Percentiles rank a stretch among this genome's conserved stretches.
Conservation (phyloP, 2,797 vertebrate genomes). For the Manis crassicaudata region DNA sequence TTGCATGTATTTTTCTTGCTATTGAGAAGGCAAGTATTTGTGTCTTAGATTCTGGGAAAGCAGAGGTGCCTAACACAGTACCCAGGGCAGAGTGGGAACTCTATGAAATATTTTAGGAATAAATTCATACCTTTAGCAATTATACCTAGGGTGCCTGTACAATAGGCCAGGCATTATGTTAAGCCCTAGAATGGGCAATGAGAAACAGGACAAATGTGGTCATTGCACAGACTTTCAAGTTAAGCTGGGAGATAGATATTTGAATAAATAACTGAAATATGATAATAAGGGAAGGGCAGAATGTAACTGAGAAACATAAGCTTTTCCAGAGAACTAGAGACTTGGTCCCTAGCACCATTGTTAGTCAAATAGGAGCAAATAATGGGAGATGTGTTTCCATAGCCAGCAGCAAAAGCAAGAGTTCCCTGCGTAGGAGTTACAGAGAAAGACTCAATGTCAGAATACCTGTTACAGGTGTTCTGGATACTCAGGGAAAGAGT, state of each 20-base stretch:
- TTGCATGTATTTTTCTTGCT: background rate
- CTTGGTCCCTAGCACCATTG: background rate
- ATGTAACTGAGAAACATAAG: background rate
- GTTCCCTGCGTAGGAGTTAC: background rate
- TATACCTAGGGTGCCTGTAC: background rate
- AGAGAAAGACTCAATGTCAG: background rate
- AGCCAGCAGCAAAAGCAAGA: background rate
- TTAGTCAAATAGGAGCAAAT: background rate
- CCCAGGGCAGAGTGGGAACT: background rate
- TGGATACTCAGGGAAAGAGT: background rate
- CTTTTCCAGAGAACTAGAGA: slow-evolving; percentile 3
- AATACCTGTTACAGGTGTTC: background rate
- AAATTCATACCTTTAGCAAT: background rate
- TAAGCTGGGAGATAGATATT: background rate
- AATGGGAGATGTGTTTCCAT: background rate
- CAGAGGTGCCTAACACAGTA: background rate
- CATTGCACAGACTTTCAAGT: background rate
- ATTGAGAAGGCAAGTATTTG: background rate
- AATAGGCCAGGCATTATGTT: background rate
- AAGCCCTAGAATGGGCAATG: background rate
- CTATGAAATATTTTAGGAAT: background rate
- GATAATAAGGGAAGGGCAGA: background rate
- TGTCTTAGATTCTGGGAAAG: background rate
- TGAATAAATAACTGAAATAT: background rate
- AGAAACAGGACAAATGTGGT: background rate